Evolutionary conservation across 2,113 vertebrate genomes (phyloP).

Genomic region (Cynocephalus volans): DNA sequence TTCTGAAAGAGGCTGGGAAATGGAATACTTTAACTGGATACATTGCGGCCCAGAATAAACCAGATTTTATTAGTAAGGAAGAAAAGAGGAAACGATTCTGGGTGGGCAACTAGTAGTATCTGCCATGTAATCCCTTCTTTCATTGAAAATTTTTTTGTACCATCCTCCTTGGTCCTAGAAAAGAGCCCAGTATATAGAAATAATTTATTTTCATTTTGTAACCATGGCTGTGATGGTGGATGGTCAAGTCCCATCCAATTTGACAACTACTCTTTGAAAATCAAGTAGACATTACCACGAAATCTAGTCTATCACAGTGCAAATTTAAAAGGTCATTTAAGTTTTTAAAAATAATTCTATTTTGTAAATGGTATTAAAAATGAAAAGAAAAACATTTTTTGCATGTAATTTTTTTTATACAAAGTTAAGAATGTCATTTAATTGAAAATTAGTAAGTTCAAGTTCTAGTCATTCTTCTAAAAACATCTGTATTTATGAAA

Average conservation of each 20-base stretch:
- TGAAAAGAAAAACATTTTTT: neutral
- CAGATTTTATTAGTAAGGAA: neutral
- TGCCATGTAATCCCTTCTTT: neutral
- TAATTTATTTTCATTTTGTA: neutral
- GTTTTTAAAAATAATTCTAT: neutral
- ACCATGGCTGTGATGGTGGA: neutral
- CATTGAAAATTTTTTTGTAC: neutral
- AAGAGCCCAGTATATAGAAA: neutral
- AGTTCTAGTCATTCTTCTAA: neutral
- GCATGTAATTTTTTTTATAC: neutral
- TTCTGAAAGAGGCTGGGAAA: neutral
- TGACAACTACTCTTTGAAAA: neutral
- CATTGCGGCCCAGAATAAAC: neutral
- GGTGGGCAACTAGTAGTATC: neutral
- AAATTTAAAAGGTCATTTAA: neutral
- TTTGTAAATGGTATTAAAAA: neutral
- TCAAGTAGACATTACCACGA: neutral
- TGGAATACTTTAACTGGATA: neutral
- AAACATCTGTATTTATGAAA: conserved; percentile 10
- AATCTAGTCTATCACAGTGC: neutral
- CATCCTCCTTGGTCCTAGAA: neutral
- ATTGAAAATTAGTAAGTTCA: neutral
- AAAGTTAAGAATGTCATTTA: neutral
- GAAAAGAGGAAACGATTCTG: neutral
- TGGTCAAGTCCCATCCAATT: neutral